Percentiles rank a stretch among this genome's conserved stretches.
Evolutionary conservation across 2,797 vertebrate genomes (phyloP).

Genomic region (Tiaroga cobitis): DNA sequence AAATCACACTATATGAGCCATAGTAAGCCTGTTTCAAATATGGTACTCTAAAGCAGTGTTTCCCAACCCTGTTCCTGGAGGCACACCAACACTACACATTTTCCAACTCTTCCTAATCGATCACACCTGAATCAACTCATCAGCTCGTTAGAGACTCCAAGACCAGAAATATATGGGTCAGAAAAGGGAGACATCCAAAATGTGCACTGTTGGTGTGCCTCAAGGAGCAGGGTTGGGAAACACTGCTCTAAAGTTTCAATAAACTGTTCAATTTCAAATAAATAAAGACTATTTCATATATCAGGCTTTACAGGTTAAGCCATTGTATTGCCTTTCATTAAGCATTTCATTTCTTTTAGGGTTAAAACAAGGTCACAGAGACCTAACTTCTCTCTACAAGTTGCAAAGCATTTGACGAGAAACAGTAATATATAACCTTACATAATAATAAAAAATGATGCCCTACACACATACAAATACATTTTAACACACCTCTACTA

Average conservation of each 20-base stretch:
- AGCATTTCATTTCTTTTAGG: not conserved
- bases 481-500: constrained; percentile 17
- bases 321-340: not conserved
- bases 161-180: no score
- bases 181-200: no score
- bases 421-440: not conserved
- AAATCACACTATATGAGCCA: no score
- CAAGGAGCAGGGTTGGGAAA: no score
- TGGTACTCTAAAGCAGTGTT: not conserved
- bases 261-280: not conserved
- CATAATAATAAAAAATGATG: not conserved
- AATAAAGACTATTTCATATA: not conserved
- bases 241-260: not conserved
- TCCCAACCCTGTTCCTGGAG: no score
- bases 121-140: no score
- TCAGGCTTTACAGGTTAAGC: not conserved
- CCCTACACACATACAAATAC: not conserved
- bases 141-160: no score
- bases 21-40: not conserved
- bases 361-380: not conserved
- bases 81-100: no score
- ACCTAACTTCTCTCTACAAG: not conserved
- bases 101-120: no score
- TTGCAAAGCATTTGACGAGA: not conserved
- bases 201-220: no score